Evolutionary conservation across 2,888 invertebrate species (phyloP).

Genomic region (Escarpia spicata): DNA sequence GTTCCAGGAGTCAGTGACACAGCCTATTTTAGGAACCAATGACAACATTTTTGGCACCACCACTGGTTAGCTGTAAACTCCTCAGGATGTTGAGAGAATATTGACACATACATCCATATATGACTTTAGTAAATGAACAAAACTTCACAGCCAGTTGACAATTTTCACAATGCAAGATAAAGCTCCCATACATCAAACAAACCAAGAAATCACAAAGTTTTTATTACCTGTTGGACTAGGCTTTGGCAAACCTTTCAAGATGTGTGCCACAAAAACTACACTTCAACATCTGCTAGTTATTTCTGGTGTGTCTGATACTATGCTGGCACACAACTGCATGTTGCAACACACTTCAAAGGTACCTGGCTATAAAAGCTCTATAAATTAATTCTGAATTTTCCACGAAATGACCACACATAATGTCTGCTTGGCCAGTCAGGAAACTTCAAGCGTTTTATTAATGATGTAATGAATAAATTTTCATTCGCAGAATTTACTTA

Average conservation of each 20-base stretch:
- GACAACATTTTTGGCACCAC: too few relatives aligned
- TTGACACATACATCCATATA: too few relatives aligned
- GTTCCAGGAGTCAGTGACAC: too few relatives aligned
- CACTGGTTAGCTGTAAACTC: too few relatives aligned
- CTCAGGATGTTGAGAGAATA: too few relatives aligned
- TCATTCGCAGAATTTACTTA: background rate
- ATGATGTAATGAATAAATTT: background rate
- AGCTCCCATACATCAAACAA: background rate
- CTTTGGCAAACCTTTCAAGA: conserved; percentile 8
- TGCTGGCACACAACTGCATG: background rate
- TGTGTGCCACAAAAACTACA: background rate
- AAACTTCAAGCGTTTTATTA: background rate
- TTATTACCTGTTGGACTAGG: background rate
- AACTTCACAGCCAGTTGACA: background rate
- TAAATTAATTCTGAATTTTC: background rate
- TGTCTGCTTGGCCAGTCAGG: background rate
- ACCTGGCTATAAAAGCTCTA: background rate
- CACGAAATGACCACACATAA: background rate
- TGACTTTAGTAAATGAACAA: too few relatives aligned
- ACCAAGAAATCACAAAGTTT: background rate
- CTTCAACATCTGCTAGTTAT: background rate
- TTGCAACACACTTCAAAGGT: background rate
- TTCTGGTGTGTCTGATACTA: background rate
- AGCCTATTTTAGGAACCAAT: too few relatives aligned
- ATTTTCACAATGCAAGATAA: background rate